Base-by-base conservation (phyloP, 2,888 invertebrate genomes). In the Apeira syringaria region DNA sequence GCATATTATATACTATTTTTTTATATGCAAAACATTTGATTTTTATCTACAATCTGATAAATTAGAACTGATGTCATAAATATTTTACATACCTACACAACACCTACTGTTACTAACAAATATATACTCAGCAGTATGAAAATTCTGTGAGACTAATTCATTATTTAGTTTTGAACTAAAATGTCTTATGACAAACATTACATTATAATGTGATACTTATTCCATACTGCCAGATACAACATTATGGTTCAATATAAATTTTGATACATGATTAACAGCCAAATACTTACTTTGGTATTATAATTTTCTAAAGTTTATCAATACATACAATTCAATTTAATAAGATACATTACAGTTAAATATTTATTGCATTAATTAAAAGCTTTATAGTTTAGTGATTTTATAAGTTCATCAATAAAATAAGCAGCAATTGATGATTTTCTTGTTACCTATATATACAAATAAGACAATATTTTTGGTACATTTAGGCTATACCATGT, bases 241-340 rank as follows among this genome's bases (percentile, higher is more conserved):
- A 34, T 47, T 39, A 47, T 53, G 48, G 54, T 50, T 56, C 47
- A 57, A 61, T 62, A 54, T 37, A 60, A 66, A 63, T 67, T 66
- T 72, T 63, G 60, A 67, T 64, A 68, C 53, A 66, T 63, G 62
- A 63, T 59, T 63, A 71, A 74, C 69, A 74, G 74, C 74, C 74
- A 69, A 75, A 74, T 55, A 60, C 54, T 68, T 64, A 75, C 76
- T 76, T 76, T 76, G 75, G 76, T 76, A 74, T 68, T 56, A 59
- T 47, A 59, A 59, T 53, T 56, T 56, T 59, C 63, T 61, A 55
- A 40, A 43, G 41, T 38, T 59, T 58, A 64, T 60, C 59, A 52
- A 53, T 59, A 61, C 64, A 63, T 66, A 60, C 40, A 60, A 42
- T 59, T 59, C 43, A 61, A 56, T 63, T 58, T 59, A 66, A 40